Evolutionary conservation across 2,797 vertebrate genomes (phyloP), one percentile per base, ranked within the genome.

Genomic region (Myiotriccus ornatus): DNA sequence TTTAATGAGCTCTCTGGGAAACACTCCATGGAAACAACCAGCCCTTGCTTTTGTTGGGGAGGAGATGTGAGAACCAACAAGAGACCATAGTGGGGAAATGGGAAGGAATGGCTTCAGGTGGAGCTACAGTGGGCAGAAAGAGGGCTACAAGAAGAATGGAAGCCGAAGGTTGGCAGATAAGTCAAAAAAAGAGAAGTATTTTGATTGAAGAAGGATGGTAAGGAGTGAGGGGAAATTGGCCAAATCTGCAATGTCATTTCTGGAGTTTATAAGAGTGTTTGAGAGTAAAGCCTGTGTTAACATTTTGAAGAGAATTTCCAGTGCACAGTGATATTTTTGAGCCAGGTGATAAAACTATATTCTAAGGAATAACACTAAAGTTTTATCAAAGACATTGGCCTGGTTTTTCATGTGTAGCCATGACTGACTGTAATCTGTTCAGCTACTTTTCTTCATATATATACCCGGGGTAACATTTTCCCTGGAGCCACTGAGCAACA

Each of bases 61-160:
- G 17, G 53, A 65, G 25, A 39, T 30, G 21, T 68, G 53, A 86
- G 20, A 35, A 23, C 9, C 3, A 2, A 12, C 24, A 32, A 32
- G 37, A 73, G 55, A 62, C 25, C 10, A 5, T 6, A n/a, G 57
- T 2, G 4, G 12, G 43, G 32, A 86, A 75, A 37, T 0, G 0
- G 60, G 37, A 70, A 34, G 52, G 30, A 74, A 34, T 22, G 47
- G 6, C 41, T 56, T 90, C 14, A 65, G 2, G 14, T 84, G 47
- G 44, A 82, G 19, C 39, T 10, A 44, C 1, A 6, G 9, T 32
- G 12, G 35, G 37, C 55, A 85, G 64, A 77, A 52, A 57, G n/a
- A 23, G 60, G 23, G 19, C 19, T 34, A 23, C 6, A 44, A 70
- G 57, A 65, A 46, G 12, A 11, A 21, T 5, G 18, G 43, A 39